Evolutionary conservation across 2,888 invertebrate species (phyloP).

Genomic region (Crematogaster levior): DNA sequence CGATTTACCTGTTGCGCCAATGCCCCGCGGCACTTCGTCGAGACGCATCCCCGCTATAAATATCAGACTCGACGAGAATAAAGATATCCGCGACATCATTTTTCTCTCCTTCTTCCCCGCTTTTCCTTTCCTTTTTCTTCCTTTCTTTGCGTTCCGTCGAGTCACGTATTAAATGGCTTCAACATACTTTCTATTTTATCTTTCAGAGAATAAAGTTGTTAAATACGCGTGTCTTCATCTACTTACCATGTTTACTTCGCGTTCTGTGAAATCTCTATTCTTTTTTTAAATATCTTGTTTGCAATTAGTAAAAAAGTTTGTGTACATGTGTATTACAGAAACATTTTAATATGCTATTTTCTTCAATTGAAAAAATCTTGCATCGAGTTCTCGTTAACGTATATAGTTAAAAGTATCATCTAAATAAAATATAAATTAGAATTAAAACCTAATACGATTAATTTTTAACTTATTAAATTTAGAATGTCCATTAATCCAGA

Average conservation of each 20-base stretch:
- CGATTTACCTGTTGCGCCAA: slow-evolving; percentile 47
- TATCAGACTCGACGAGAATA: slow-evolving; percentile 21
- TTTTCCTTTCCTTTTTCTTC: background rate
- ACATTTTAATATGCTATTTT: background rate
- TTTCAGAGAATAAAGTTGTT: background rate
- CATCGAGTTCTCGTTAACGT: background rate
- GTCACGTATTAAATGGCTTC: background rate
- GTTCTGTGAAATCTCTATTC: background rate
- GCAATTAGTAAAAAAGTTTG: slow-evolving; percentile 11
- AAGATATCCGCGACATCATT: slow-evolving; percentile 14
- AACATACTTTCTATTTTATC: slow-evolving; percentile 15
- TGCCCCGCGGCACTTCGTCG: background rate
- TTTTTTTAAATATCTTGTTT: background rate
- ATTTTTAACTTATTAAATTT: slow-evolving; percentile 17
- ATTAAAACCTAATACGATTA: background rate
- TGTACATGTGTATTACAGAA: background rate
- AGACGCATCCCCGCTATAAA: slow-evolving; percentile 24
- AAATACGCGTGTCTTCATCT: background rate
- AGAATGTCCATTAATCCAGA: background rate
- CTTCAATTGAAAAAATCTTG: slow-evolving; percentile 3
- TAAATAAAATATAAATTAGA: slow-evolving; percentile 14
- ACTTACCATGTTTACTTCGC: slow-evolving; percentile 2
- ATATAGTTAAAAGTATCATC: background rate
- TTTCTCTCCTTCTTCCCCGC: no score
- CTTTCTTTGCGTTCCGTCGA: background rate